These are phyloP conservation scores for Colostygia pectinataria DNA, from an alignment of 2,888 invertebrate genomes.

Conservation along the genomic window DNA sequence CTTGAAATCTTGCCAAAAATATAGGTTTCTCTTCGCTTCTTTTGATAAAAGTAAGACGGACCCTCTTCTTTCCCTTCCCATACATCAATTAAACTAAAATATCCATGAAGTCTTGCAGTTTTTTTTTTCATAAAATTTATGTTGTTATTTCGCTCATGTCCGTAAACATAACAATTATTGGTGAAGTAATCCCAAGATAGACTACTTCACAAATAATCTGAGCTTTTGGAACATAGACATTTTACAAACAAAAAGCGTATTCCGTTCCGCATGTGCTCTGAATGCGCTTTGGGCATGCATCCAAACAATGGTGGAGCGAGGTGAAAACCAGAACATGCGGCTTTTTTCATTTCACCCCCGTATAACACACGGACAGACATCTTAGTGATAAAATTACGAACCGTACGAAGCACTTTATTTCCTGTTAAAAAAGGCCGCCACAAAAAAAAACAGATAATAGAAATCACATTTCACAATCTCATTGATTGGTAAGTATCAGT, in stretches of 20 bases:
- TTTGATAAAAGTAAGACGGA: conserved; percentile 6
- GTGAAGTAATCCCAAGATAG: too few species aligned
- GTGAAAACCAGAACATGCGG: conserved; percentile 18
- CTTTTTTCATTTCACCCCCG: conserved; percentile 20
- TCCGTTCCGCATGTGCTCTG: conserved; percentile 6
- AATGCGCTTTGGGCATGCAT: conserved; percentile 25
- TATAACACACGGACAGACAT: not conserved
- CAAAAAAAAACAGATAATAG: not conserved
- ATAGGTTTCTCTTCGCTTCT: conserved; percentile 13
- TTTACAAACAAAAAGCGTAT: conserved; percentile 9
- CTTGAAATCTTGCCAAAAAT: conserved; percentile 27
- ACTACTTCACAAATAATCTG: conserved; percentile 4
- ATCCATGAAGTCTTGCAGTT: not conserved
- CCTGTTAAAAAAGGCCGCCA: too few species aligned
- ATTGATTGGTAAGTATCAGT: conserved; percentile 22
- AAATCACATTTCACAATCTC: conserved; percentile 8
- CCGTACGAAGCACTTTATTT: conserved; percentile 15
- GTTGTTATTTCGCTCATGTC: not conserved
- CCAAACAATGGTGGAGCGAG: conserved; percentile 17
- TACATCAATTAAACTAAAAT: too few species aligned
- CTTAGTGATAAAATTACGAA: not conserved
- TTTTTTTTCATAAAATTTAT: too few species aligned
- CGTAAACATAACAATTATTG: too few species aligned
- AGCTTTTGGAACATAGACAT: conserved; percentile 1
- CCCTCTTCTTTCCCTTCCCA: not conserved